Evolutionary conservation across 2,797 vertebrate species (phyloP).

Genomic region (Trachurus trachurus): DNA sequence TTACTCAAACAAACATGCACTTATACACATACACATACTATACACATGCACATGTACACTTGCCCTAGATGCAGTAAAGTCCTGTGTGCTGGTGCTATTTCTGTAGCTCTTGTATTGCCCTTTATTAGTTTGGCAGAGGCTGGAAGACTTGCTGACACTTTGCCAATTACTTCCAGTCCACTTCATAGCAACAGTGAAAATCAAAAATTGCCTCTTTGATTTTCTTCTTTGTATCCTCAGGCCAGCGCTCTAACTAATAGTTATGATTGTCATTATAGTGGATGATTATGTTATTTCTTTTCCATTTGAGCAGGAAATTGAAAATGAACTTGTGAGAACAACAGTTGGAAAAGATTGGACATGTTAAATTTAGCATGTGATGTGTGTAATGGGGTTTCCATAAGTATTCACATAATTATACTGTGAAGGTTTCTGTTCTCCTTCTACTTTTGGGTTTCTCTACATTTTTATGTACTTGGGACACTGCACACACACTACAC

Average conservation of each 20-base stretch:
- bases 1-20: not conserved
- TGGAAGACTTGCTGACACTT: slow-evolving; percentile 63
- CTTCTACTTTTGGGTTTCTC: not conserved
- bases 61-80: slow-evolving; percentile 26
- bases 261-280: slow-evolving; percentile 30
- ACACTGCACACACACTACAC: not conserved
- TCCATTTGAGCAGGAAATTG: slow-evolving; percentile 21
- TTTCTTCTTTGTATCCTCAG: slow-evolving; percentile 34
- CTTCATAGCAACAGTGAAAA: slow-evolving; percentile 35
- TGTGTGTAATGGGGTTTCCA: not conserved
- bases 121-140: slow-evolving; percentile 63
- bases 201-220: slow-evolving; percentile 38
- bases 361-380: slow-evolving; percentile 3
- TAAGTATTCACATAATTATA: not conserved
- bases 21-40: too few relatives aligned
- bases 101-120: slow-evolving; percentile 52
- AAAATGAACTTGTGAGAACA: slow-evolving; percentile 24
- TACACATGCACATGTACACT: not conserved
- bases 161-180: slow-evolving; percentile 29
- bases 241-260: not conserved
- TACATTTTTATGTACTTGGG: not conserved
- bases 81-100: slow-evolving; percentile 63
- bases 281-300: slow-evolving; percentile 14
- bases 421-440: not conserved
- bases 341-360: not conserved